A percentile compares a stretch with the other conserved stretches of the same genome.
Conservation (phyloP, 2,888 invertebrate species). For the Ametastegia equiseti region DNA sequence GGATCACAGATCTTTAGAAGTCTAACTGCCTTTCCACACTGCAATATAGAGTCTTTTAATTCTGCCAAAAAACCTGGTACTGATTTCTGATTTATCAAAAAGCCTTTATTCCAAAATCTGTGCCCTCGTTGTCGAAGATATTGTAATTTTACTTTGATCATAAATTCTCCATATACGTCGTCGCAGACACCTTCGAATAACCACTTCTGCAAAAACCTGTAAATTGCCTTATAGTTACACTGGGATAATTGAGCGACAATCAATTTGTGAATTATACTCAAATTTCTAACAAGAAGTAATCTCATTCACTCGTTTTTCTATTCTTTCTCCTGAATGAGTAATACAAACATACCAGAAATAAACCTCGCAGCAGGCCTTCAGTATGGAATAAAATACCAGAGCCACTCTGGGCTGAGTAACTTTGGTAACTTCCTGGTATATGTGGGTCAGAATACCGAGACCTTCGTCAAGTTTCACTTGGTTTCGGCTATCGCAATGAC, state of each 20-base stretch:
- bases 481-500: conserved; percentile 62
- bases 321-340: background rate
- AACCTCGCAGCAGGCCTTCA: conserved; percentile 79
- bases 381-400: conserved; percentile 78
- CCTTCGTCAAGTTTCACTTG: conserved; percentile 74
- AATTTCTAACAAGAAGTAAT: background rate
- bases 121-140: conserved; percentile 82
- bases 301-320: background rate
- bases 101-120: conserved; percentile 84
- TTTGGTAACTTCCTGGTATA: conserved; percentile 81
- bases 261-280: background rate
- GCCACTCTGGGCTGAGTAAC: conserved; percentile 79
- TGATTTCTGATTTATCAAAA: conserved; percentile 75
- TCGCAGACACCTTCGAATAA: conserved; percentile 90
- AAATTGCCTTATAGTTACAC: conserved; percentile 54
- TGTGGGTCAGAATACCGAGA: conserved; percentile 81
- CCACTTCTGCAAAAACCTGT: conserved; percentile 88
- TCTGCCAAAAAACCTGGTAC: conserved; percentile 85
- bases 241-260: background rate
- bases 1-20: conserved; percentile 85
- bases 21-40: conserved; percentile 87
- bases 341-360: conserved; percentile 79
- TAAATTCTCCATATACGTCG: conserved; percentile 90
- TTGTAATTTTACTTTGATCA: conserved; percentile 84
- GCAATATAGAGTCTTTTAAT: conserved; percentile 81